Evolutionary conservation across 2,113 vertebrate genomes (phyloP), one percentile per base, ranked within the genome.

Genomic region (Orthonyx spaldingii): DNA sequence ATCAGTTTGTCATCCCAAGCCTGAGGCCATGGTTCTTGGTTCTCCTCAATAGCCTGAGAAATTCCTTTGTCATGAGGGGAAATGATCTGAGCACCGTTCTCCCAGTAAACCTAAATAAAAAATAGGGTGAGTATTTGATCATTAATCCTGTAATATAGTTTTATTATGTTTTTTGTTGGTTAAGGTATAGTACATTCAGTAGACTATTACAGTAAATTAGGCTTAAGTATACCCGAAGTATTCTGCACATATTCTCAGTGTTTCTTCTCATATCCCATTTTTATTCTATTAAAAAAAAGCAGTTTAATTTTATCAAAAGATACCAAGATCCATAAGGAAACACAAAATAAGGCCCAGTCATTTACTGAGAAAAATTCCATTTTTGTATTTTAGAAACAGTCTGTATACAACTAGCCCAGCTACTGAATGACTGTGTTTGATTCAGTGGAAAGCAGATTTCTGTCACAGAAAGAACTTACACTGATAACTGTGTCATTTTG

Each of bases 41-140:
- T 99, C 89, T 99, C 98, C 85, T 99, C 98, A 87, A 99, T 99
- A 78, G 99, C 98, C 63, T 97, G 96, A 82, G 99, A 96, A 85
- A 99, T 99, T 28, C 98, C 98, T 97, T 97, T 98, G 94, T 99
- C 99, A 42, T 99, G 99, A 77, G 99, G 99, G 11, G 98, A 96
- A 85, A 99, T 98, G 60, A 99, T 99, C 98, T 99, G 99, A 86
- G 99, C 99, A 11, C 99, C 99, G 1, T 99, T 99, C 84, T 98
- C 98, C 99, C 99, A 99, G 84, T 99, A 99, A 47, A 99, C 99
- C 99, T 99, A 76, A 64, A 94, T 17, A 87, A 88, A 26, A 66
- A 53, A 66, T 1, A 55, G 26, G 22, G 28, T 9, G 39, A 49
- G 39, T 63, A 77, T 30, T 50, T 71, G 11, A 41, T 35, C 33